Evolutionary conservation across 1,140 invertebrate species (phyloP), one percentile per base, ranked within the genome.

Genomic region (Dinoponera quadriceps): DNA sequence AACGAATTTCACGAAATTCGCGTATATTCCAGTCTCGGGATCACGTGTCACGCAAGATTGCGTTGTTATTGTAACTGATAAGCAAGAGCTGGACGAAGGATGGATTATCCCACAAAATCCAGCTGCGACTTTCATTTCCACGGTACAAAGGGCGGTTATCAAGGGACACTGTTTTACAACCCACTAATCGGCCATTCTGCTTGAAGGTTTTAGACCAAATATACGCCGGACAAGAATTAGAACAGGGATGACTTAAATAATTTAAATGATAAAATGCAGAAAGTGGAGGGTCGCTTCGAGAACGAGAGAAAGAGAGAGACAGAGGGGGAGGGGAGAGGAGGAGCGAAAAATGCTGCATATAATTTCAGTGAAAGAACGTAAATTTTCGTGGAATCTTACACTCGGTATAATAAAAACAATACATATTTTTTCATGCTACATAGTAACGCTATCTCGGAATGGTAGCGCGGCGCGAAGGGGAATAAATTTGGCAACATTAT

Each of bases 401-500:
- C 38, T 44, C 38, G 3, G 38, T 11, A 44, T 44, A 9, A 44
- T 44, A 5, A 44, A 44, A 9, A 44, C 9, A 11, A 11, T 11
- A 9, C 3, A 44, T 48, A 62, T 48, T 74, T 74, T 20, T 7
- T 48, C 11, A 38, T 29, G 2, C 4, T 13, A 49, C n/a, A 13
- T 22, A 27, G 66, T 20, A 77, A 75, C 3, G 11, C 5, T 25
- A 16, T 48, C 4, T 1, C 55, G 51, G 22, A 25, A 20, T n/a
- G n/a, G 9, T 2, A 65, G 54, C 38, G 29, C 16, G 18, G 4
- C 20, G 54, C 20, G 54, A n/a, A 22, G 16, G 22, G 66, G 14
- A 77, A 77, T 54, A 75, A 62, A 49, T 49, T 4, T 33, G 5
- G 55, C 13, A 49, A 62, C 33, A 49, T 49, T 49, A 3, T 7